A percentile compares a stretch with the other conserved stretches of the same genome.
phyloP scores from a whole-genome alignment of 1,140 invertebrate species.

The Drosophila sp. region DNA sequence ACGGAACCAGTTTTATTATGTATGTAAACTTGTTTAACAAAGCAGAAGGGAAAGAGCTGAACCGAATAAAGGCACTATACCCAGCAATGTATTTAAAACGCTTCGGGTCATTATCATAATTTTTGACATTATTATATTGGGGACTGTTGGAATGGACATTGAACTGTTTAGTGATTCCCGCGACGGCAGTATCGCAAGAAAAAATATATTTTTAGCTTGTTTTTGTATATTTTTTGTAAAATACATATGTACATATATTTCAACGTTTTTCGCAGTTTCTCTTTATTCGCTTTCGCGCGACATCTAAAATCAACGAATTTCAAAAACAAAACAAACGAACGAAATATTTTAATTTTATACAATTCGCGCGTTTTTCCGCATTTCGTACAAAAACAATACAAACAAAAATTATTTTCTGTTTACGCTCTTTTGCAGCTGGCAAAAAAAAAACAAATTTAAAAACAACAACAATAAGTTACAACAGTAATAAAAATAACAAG shows the following conservation, averaged over 20 bases:
- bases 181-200: neutral
- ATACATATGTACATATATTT: too few relatives aligned
- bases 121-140: constrained; percentile 13
- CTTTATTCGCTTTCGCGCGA: constrained; percentile 22
- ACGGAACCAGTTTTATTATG: too few relatives aligned
- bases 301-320: constrained; percentile 53
- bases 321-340: constrained; percentile 64
- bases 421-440: constrained; percentile 27
- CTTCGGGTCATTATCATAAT: constrained; percentile 6
- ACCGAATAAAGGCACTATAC: constrained; percentile 4
- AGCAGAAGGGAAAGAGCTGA: neutral
- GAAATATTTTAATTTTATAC: constrained; percentile 38
- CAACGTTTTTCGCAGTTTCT: neutral
- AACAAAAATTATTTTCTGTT: constrained; percentile 19
- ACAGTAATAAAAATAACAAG: constrained; percentile 17
- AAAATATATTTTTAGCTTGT: constrained; percentile 1
- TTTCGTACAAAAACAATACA: constrained; percentile 1
- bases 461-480: constrained; percentile 32
- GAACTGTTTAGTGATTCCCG: neutral
- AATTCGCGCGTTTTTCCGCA: constrained; percentile 3
- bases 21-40: constrained; percentile 22
- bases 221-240: neutral
- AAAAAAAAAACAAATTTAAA: constrained; percentile 11
- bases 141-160: neutral
- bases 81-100: constrained; percentile 12